Conservation (phyloP, 2,888 invertebrate species). For the Yponomeuta evonymella region DNA sequence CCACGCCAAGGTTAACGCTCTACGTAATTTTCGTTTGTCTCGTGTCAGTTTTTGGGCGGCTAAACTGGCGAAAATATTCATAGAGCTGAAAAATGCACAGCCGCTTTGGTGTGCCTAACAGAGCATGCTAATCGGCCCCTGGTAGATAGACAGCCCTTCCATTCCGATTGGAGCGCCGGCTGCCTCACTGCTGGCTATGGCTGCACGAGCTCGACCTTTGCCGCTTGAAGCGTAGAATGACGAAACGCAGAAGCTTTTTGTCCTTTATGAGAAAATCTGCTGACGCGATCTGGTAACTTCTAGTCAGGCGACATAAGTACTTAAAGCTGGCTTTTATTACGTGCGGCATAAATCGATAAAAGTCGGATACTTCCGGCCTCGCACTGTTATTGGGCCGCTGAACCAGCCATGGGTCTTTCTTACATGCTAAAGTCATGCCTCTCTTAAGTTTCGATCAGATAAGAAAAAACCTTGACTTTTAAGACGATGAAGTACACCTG, state of each 20-base stretch:
- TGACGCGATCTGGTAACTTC: not conserved
- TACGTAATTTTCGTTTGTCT: no score
- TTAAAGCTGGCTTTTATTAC: not conserved
- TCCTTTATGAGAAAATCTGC: no score
- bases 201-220: not conserved
- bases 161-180: not conserved
- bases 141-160: not conserved
- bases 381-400: no score
- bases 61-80: not conserved
- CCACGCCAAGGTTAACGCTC: no score
- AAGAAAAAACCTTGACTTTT: no score
- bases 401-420: no score
- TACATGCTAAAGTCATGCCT: no score
- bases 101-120: not conserved
- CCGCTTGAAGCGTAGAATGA: not conserved
- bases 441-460: no score
- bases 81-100: not conserved
- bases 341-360: not conserved
- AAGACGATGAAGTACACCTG: no score
- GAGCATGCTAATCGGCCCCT: conserved; percentile 5
- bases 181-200: not conserved
- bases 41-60: not conserved
- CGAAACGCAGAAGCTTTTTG: not conserved
- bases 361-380: no score
- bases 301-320: not conserved